phyloP scores from a whole-genome alignment of 2,113 vertebrate genomes.

The Phaethornis superciliosus region DNA sequence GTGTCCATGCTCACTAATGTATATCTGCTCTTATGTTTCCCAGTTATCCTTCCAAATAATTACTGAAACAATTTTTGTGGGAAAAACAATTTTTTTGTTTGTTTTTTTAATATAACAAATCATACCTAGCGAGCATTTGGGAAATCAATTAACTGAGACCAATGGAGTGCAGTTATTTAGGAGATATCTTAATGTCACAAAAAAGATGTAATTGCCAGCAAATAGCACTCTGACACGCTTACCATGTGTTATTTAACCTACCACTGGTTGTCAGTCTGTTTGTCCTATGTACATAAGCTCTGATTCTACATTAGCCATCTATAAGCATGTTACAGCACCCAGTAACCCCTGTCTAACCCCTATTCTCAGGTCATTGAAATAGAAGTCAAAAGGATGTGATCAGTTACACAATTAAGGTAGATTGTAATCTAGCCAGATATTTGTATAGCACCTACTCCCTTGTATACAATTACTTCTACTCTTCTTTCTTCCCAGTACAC shows the following conservation, averaged over 20 bases:
- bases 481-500: background rate
- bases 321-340: background rate
- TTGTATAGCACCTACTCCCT: slow-evolving; percentile 1
- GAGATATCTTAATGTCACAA: background rate
- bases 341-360: slow-evolving; percentile 27
- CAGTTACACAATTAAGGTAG: slow-evolving; percentile 35
- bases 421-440: slow-evolving; percentile 45
- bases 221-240: background rate
- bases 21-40: background rate
- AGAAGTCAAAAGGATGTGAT: slow-evolving; percentile 39
- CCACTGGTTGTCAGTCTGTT: background rate
- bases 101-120: background rate
- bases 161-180: background rate
- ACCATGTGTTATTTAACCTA: background rate
- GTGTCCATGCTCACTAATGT: background rate
- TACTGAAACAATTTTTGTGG: background rate
- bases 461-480: slow-evolving; percentile 12
- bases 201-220: background rate
- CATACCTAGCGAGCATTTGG: background rate
- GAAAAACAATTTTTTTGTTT: background rate
- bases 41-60: background rate
- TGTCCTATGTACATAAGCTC: background rate
- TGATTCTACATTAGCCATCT: background rate
- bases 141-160: background rate
- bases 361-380: background rate